Conservation (phyloP, 2,888 invertebrate species). For the Euzophera pinguis region DNA sequence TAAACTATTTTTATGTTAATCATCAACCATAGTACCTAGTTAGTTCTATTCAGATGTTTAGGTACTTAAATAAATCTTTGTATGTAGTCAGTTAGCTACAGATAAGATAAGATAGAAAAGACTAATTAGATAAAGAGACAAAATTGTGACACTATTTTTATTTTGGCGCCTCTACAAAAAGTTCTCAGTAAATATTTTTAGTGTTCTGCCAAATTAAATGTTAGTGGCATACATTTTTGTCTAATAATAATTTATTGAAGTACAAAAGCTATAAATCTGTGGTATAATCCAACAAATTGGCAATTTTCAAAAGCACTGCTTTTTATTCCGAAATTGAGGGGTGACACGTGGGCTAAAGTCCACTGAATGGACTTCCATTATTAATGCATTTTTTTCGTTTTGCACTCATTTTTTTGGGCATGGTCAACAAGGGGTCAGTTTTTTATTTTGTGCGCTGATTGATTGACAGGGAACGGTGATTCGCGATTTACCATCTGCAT, state of each 20-base stretch:
- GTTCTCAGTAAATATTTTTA: too few relatives aligned
- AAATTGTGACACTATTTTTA: too few relatives aligned
- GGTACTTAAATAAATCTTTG: too few relatives aligned
- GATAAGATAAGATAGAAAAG: too few relatives aligned
- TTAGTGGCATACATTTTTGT: background rate
- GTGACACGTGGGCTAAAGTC: constrained; percentile 50
- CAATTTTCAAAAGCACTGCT: constrained; percentile 38
- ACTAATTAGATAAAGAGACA: too few relatives aligned
- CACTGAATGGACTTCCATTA: constrained; percentile 47
- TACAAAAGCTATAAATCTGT: constrained; percentile 24
- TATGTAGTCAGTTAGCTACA: too few relatives aligned
- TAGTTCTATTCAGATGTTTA: too few relatives aligned
- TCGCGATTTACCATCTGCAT: constrained; percentile 58
- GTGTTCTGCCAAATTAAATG: too few relatives aligned
- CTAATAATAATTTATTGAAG: background rate
- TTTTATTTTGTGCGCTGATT: constrained; percentile 58
- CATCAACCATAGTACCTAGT: too few relatives aligned
- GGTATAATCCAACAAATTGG: constrained; percentile 22
- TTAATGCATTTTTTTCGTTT: constrained; percentile 45
- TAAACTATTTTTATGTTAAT: too few relatives aligned
- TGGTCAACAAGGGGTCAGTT: constrained; percentile 78
- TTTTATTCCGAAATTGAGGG: constrained; percentile 38
- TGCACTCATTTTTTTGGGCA: constrained; percentile 45
- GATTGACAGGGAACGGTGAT: constrained; percentile 76
- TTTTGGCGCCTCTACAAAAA: too few relatives aligned